Percentiles rank a stretch among this genome's conserved stretches.
Evolutionary conservation across 2,888 invertebrate genomes (phyloP).

Genomic region (Steromphala cineraria): DNA sequence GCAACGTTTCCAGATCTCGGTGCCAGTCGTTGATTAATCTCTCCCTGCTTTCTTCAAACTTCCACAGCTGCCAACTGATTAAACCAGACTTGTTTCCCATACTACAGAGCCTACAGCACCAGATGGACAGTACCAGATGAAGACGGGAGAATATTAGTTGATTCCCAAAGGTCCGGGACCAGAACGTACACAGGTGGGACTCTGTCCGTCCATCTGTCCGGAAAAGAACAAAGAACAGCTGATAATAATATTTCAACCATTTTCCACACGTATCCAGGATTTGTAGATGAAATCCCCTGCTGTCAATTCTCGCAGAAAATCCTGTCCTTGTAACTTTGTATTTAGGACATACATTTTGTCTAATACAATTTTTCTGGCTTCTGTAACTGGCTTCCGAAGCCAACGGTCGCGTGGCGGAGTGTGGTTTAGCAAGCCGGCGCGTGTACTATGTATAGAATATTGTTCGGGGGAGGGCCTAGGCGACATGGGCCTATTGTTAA

Average conservation of each 20-base stretch:
- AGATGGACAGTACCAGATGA: neutral
- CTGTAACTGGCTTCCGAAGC: neutral
- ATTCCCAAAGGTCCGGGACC: neutral
- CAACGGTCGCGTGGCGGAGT: slow-evolving; percentile 46
- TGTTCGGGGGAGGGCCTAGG: slow-evolving; percentile 40
- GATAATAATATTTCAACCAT: slow-evolving; percentile 13
- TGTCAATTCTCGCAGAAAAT: neutral
- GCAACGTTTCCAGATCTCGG: neutral
- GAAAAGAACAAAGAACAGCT: slow-evolving; percentile 25
- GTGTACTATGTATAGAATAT: slow-evolving; percentile 49
- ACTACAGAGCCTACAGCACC: neutral
- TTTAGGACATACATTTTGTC: neutral
- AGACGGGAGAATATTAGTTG: slow-evolving; percentile 6
- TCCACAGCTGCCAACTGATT: neutral
- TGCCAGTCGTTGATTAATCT: neutral
- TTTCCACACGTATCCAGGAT: slow-evolving; percentile 19
- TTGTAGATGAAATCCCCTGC: neutral
- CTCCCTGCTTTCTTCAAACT: neutral
- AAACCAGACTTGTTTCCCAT: neutral
- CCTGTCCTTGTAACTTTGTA: neutral
- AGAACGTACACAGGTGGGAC: neutral
- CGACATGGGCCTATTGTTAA: slow-evolving; percentile 43
- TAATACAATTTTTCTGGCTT: neutral
- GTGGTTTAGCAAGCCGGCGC: slow-evolving; percentile 35
- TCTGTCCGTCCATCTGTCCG: slow-evolving; percentile 14